Evolutionary conservation across 2,888 invertebrate species (phyloP), one percentile per base, ranked within the genome.

Genomic region (Orthosia gracilis): DNA sequence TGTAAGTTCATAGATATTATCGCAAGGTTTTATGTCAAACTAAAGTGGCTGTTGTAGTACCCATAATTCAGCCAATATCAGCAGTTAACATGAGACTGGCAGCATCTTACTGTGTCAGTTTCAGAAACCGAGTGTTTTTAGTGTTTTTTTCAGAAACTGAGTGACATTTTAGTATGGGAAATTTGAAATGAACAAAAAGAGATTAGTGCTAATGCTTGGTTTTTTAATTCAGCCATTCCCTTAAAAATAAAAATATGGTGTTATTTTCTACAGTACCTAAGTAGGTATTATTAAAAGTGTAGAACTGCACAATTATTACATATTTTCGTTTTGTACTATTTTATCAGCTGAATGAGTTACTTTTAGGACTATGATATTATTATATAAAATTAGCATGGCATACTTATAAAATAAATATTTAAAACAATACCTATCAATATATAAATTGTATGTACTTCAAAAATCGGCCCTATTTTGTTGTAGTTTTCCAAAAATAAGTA

Each of bases 401-500:
- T 71, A 75, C 61, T 69, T 79, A 66, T 26, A n/a, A 69, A 65
- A 71, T 68, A 78, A 81, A 80, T 78, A 66, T 62, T 26, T 13
- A 50, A 67, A 75, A 83, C 18, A 62, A 69, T 81, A n/a, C n/a
- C n/a, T n/a, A 62, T 65, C 21, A 73, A 64, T 81, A 67, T 61
- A 71, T 40, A 62, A 79, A 64, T 75, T 50, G 47, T 57, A 49
- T 71, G 63, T 69, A 69, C 66, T 83, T 47, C 55, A 78, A 74
- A 65, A 47, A 26, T 21, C 49, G 2, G 58, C 45, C 69, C 26
- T 49, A 69, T 59, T 62, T 68, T 72, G 72, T 67, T 69, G 67
- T 81, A 68, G n/a, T 80, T 76, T 70, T 80, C 47, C 50, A 77
- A 76, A 83, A 85, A 75, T 83, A 82, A 82, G 69, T 82, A 82